Evolutionary conservation across 2,888 invertebrate species (phyloP).

Genomic region (Cyaniris semiargus): DNA sequence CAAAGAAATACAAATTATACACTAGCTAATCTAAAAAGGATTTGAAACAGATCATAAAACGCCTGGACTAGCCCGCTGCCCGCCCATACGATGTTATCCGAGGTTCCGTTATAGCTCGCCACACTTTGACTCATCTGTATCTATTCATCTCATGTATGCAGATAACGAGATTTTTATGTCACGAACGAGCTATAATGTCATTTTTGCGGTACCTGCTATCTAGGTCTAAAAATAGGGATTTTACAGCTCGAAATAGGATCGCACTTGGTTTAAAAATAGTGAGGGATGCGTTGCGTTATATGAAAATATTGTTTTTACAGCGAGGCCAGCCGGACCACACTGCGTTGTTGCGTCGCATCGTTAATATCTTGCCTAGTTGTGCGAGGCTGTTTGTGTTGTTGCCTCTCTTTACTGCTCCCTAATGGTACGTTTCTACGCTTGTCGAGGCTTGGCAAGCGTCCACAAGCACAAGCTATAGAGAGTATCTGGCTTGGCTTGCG

Average conservation of each 20-base stretch:
- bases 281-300: background rate
- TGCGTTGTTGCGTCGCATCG: background rate
- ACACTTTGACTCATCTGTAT: constrained; percentile 26
- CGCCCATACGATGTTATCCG: constrained; percentile 26
- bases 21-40: background rate
- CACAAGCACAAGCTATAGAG: no score
- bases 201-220: background rate
- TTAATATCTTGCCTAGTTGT: background rate
- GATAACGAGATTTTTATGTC: constrained; percentile 14
- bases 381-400: no score
- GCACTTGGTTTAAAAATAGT: background rate
- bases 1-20: background rate
- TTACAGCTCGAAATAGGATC: background rate
- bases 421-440: no score
- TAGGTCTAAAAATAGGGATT: background rate
- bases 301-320: background rate
- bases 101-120: constrained; percentile 2
- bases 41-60: background rate
- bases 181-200: background rate
- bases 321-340: background rate
- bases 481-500: no score
- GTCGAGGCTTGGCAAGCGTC: no score
- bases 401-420: no score
- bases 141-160: constrained; percentile 27
- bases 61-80: background rate